Conservation (phyloP, 2,797 vertebrate genomes). For the Hydrocynus forskahlii region DNA sequence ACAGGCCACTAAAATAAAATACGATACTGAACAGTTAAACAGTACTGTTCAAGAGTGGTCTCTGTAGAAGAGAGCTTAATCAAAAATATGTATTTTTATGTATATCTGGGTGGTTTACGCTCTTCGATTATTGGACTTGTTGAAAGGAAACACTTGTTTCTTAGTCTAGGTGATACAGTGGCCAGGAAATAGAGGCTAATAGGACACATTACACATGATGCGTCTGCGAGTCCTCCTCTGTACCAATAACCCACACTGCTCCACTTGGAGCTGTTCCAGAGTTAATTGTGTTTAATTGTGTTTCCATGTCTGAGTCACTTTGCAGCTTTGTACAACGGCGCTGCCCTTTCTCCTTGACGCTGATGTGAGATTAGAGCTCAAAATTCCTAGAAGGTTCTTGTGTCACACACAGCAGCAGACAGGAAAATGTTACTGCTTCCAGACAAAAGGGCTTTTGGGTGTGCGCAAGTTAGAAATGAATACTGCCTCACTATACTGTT, state of each 20-base stretch:
- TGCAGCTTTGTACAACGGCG: neutral
- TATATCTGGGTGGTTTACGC: no score
- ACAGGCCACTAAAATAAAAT: no score
- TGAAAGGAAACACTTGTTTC: neutral
- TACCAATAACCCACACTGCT: neutral
- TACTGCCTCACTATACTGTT: no score
- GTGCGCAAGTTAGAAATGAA: neutral
- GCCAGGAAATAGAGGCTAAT: neutral
- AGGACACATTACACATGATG: neutral
- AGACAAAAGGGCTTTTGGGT: neutral
- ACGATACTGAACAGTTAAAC: no score
- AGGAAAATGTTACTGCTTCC: neutral
- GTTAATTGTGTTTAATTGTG: constrained; percentile 15
- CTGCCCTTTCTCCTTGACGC: neutral
- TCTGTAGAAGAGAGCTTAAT: no score
- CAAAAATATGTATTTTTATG: no score
- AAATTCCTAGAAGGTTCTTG: constrained; percentile 5
- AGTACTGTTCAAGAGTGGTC: no score
- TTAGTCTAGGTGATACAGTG: neutral
- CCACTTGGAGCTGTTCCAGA: constrained; percentile 2
- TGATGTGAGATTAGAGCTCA: constrained; percentile 4
- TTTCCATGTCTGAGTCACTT: constrained; percentile 9
- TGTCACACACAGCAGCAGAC: neutral
- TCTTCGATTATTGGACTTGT: no score
- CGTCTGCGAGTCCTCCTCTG: neutral